Percentiles rank a stretch among this genome's conserved stretches.
phyloP scores from a whole-genome alignment of 2,113 vertebrate species.

The Cololabis saira region DNA sequence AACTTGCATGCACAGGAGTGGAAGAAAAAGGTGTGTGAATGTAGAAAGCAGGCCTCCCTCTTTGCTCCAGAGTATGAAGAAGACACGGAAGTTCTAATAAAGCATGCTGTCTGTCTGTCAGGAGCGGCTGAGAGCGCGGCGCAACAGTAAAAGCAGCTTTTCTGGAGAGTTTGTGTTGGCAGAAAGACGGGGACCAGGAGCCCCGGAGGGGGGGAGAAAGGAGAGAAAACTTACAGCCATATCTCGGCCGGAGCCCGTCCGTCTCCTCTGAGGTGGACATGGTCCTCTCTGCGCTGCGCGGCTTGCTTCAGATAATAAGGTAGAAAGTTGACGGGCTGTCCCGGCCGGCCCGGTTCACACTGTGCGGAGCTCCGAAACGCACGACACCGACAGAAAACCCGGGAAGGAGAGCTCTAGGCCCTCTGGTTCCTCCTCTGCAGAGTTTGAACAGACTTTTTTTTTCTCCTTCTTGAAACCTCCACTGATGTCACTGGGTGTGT shows the following conservation, averaged over 20 bases:
- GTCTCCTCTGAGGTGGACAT: constrained; percentile 84
- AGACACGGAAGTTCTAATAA: constrained; percentile 76
- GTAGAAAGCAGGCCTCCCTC: constrained; percentile 11
- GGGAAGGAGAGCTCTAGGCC: constrained; percentile 63
- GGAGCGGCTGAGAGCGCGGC: neutral
- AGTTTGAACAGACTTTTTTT: constrained; percentile 55
- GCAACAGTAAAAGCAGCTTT: neutral
- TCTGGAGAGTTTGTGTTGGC: constrained; percentile 2
- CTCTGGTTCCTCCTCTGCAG: constrained; percentile 58
- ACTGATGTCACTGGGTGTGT: constrained; percentile 85
- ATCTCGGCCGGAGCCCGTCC: constrained; percentile 81
- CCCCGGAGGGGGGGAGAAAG: neutral
- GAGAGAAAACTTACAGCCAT: constrained; percentile 80
- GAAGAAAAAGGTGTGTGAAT: neutral
- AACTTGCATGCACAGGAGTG: neutral
- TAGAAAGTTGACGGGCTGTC: constrained; percentile 10
- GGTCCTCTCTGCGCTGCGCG: constrained; percentile 48
- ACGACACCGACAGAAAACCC: constrained; percentile 8
- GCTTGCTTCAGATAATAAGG: constrained; percentile 1
- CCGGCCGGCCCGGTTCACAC: constrained; percentile 1
- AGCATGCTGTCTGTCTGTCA: constrained; percentile 67
- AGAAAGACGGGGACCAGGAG: neutral
- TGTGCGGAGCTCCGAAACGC: neutral
- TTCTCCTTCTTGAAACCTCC: constrained; percentile 64
- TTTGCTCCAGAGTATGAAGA: neutral